Evolutionary conservation across 2,888 invertebrate species (phyloP).

Genomic region (Geotrupes spiniger): DNA sequence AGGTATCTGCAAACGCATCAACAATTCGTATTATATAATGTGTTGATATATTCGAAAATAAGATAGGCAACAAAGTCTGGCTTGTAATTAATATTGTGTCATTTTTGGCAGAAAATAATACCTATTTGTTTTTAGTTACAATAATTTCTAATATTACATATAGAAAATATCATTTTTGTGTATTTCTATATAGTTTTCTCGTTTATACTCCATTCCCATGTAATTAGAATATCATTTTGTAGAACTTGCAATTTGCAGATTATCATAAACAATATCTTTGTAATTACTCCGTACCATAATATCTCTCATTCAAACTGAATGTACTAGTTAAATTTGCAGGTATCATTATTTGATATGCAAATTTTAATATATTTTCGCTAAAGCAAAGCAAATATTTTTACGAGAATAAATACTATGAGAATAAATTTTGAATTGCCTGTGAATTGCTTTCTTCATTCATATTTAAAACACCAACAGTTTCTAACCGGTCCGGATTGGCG

Average conservation of each 20-base stretch:
- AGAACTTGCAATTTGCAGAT: not conserved
- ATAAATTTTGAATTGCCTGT: slow-evolving; percentile 30
- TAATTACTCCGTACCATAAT: not conserved
- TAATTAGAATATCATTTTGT: not conserved
- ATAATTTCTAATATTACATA: slow-evolving; percentile 21
- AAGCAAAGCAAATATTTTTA: slow-evolving; percentile 32
- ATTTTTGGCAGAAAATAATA: too few species aligned
- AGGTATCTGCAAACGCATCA: too few species aligned
- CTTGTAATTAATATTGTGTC: too few species aligned
- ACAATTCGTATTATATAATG: too few species aligned
- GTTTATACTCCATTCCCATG: slow-evolving; percentile 15
- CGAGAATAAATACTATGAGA: slow-evolving; percentile 31
- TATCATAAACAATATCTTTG: slow-evolving; percentile 1
- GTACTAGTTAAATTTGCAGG: not conserved
- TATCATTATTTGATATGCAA: slow-evolving; percentile 21
- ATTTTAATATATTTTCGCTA: slow-evolving; percentile 32
- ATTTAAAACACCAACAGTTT: slow-evolving; percentile 30
- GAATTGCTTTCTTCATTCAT: slow-evolving; percentile 28
- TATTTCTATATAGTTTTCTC: slow-evolving; percentile 15
- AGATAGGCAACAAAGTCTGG: too few species aligned
- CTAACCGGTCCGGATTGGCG: slow-evolving; percentile 27
- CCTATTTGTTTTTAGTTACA: too few species aligned
- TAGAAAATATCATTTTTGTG: slow-evolving; percentile 20
- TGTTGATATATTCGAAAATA: too few species aligned
- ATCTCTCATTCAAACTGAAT: not conserved